A percentile compares a stretch with the other conserved stretches of the same genome.
Conservation (phyloP, 2,797 vertebrate species). For the Sitta carolinensis region DNA sequence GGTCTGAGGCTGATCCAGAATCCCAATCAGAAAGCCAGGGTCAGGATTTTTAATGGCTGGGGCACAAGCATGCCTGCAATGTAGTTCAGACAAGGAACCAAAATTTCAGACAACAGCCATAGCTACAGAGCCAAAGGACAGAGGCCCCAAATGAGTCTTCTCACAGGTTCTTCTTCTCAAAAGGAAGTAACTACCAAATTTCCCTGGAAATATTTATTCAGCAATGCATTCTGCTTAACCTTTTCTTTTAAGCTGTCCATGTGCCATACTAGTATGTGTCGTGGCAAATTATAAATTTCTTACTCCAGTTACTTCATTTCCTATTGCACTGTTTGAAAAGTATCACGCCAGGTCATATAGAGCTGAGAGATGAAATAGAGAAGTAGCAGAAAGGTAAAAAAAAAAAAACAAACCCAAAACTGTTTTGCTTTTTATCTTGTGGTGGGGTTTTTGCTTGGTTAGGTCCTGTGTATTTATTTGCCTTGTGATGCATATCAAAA, state of each 20-base stretch:
- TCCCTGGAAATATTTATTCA: background rate
- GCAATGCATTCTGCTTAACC: background rate
- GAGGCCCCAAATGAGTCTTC: background rate
- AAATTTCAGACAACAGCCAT: background rate
- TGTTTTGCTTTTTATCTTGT: background rate
- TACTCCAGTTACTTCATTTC: background rate
- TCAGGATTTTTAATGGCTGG: background rate
- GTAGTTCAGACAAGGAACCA: background rate
- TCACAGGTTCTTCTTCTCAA: background rate
- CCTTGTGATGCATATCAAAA: background rate
- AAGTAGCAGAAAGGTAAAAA: background rate
- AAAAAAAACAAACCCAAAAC: accelerated
- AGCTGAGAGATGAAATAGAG: background rate
- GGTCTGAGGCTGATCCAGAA: background rate
- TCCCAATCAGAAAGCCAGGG: background rate
- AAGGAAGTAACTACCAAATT: background rate
- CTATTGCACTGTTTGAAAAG: background rate
- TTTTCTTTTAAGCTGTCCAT: background rate
- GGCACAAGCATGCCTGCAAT: accelerated
- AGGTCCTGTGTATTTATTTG: background rate
- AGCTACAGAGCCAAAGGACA: background rate
- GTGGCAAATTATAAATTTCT: background rate
- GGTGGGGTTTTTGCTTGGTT: background rate
- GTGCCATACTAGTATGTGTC: background rate
- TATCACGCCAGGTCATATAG: background rate